Conservation (phyloP, 2,113 vertebrate species). For the Phycodurus eques region DNA sequence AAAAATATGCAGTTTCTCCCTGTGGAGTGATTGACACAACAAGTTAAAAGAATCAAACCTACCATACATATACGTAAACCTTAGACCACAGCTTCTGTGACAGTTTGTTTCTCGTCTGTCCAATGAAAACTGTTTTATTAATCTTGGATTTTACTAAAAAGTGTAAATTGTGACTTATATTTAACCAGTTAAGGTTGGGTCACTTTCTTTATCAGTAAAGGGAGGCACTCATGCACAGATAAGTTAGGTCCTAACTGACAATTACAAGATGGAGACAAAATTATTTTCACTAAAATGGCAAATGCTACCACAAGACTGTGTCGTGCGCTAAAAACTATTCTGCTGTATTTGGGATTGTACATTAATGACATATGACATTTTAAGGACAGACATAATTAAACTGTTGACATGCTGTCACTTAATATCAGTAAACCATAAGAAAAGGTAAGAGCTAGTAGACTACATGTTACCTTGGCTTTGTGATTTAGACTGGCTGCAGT, state of each 20-base stretch:
- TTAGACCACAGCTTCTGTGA: not conserved
- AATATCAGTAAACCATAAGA: not conserved
- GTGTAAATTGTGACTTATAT: too few species aligned
- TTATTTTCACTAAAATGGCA: too few species aligned
- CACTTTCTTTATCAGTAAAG: too few species aligned
- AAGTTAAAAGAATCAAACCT: constrained; percentile 51
- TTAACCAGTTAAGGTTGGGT: too few species aligned
- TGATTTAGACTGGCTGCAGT: constrained; percentile 54
- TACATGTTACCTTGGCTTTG: constrained; percentile 47
- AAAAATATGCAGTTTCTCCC: constrained; percentile 45
- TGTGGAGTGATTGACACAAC: constrained; percentile 58
- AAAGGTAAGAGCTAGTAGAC: constrained; percentile 35
- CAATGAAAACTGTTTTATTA: not conserved
- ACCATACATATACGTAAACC: not conserved
- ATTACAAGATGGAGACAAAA: too few species aligned
- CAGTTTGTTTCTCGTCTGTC: not conserved
- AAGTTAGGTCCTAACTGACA: too few species aligned
- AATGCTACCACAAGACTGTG: too few species aligned
- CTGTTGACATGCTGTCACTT: not conserved
- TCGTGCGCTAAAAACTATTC: too few species aligned
- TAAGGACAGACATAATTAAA: not conserved
- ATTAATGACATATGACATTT: too few species aligned
- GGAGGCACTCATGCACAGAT: too few species aligned
- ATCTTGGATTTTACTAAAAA: not conserved
- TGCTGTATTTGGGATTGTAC: too few species aligned